phyloP scores from a whole-genome alignment of 2,888 invertebrate species.

The Zygaena filipendulae region DNA sequence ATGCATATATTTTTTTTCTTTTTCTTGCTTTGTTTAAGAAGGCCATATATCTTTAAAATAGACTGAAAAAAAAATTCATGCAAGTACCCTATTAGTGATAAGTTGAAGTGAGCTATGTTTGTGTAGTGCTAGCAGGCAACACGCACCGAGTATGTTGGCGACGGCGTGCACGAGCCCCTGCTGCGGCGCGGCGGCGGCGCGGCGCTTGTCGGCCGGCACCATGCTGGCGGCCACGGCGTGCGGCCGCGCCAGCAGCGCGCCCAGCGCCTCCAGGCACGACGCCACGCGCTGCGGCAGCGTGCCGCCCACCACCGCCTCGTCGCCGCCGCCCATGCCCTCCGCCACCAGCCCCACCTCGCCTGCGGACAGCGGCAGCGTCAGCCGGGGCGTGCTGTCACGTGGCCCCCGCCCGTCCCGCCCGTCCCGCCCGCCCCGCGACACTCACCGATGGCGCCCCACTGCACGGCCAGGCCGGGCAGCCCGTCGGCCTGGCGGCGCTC shows the following conservation, averaged over 20 bases:
- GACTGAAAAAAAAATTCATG: too few species aligned
- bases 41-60: too few species aligned
- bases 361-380: constrained; percentile 10
- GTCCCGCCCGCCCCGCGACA: constrained; percentile 1
- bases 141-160: constrained; percentile 84
- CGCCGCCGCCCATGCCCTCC: constrained; percentile 87
- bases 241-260: constrained; percentile 89
- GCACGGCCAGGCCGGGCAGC: constrained; percentile 89
- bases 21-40: too few species aligned
- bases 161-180: constrained; percentile 78
- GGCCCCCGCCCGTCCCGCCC: constrained; percentile 77
- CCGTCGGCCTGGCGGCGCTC: constrained; percentile 86
- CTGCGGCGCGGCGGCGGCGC: constrained; percentile 63
- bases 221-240: constrained; percentile 84
- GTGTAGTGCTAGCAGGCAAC: too few species aligned
- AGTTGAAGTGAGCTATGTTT: too few species aligned
- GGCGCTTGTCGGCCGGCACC: constrained; percentile 89
- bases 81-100: too few species aligned
- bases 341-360: constrained; percentile 93
- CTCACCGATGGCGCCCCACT: constrained; percentile 95
- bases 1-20: too few species aligned
- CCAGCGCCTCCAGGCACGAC: constrained; percentile 92
- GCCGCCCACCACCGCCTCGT: constrained; percentile 93
- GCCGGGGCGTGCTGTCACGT: constrained; percentile 93
- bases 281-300: constrained; percentile 95